Base-by-base conservation (phyloP, 2,888 invertebrate species). In the Drosophila cognata region DNA sequence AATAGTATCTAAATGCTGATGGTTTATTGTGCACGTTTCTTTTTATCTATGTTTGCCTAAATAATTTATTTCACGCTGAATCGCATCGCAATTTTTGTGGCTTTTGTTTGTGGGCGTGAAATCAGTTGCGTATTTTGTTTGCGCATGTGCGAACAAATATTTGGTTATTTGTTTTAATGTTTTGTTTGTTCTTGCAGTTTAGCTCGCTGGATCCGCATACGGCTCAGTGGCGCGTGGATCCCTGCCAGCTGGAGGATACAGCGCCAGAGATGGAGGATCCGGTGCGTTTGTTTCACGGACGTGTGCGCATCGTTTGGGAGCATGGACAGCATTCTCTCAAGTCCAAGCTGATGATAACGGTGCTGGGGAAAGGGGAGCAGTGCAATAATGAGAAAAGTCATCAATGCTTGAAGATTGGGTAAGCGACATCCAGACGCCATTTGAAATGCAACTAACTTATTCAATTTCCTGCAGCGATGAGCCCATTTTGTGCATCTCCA, bases 401-500 rank as follows among this genome's bases (percentile, higher is more conserved):
- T 77, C 91, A 93, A 36, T 93, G 93, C 38, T 72, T 93, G 18
- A 92, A 87, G 78, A 92, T 93, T 62, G 93, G 93, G 93, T 93
- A 79, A 80, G 88, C 74, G 4, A 1, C 8, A 25, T 25, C 25
- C 46, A 8, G 25, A 16, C 16, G 16, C 2, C 16, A 25, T 46
- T 4, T 25, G 7, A 25, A 25, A 16, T 46, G 25, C 8, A 25
- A 25, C 25, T 25, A 46, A n/a, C 21, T 16, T 13, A 25, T 38
- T 56, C 10, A 10, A 10, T 21, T 1, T 29, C 4, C 4, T 46
- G 5, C 43, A 93, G 92, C 0, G 87, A 90, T 65, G 93, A 93
- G 65, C 91, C 92, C 38, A 79, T 93, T 75, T 93, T 96, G 52
- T 96, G 96, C 92, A 94, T 96, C 63, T 95, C 96, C 1, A 94